These are phyloP conservation scores for Acholoe squamosa DNA, from an alignment of 2,888 invertebrate genomes.

Conservation along the genomic window DNA sequence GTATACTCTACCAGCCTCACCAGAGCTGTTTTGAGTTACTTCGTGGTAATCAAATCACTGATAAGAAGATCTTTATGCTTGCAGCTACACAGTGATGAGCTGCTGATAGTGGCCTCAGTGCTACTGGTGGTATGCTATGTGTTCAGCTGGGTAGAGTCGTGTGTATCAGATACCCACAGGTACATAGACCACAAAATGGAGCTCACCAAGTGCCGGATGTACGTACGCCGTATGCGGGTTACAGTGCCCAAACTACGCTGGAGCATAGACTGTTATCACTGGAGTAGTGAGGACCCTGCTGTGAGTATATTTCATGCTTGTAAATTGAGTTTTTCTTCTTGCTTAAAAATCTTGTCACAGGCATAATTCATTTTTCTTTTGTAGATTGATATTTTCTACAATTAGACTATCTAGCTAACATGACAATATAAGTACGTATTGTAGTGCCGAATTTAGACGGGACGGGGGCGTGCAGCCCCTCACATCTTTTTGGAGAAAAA, in stretches of 20 bases:
- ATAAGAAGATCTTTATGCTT: not conserved
- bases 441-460: too few relatives aligned
- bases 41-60: too few relatives aligned
- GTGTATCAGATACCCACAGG: conserved; percentile 43
- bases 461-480: too few relatives aligned
- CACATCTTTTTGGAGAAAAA: too few relatives aligned
- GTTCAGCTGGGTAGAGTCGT: conserved; percentile 57
- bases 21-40: too few relatives aligned
- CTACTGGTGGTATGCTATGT: conserved; percentile 44
- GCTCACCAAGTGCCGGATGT: conserved; percentile 59
- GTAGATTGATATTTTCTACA: too few relatives aligned
- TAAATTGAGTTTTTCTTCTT: not conserved
- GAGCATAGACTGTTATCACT: conserved; percentile 56
- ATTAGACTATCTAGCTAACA: too few relatives aligned
- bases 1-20: too few relatives aligned
- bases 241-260: conserved; percentile 55
- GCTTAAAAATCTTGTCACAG: not conserved
- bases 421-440: too few relatives aligned
- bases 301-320: not conserved
- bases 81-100: conserved; percentile 29
- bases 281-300: conserved; percentile 48
- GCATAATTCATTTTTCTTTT: too few relatives aligned
- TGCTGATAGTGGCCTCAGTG: conserved; percentile 58
- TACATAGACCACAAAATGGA: conserved; percentile 61
- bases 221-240: conserved; percentile 49